phyloP scores from a whole-genome alignment of 2,888 invertebrate species.

The Leucoptera coffeella region DNA sequence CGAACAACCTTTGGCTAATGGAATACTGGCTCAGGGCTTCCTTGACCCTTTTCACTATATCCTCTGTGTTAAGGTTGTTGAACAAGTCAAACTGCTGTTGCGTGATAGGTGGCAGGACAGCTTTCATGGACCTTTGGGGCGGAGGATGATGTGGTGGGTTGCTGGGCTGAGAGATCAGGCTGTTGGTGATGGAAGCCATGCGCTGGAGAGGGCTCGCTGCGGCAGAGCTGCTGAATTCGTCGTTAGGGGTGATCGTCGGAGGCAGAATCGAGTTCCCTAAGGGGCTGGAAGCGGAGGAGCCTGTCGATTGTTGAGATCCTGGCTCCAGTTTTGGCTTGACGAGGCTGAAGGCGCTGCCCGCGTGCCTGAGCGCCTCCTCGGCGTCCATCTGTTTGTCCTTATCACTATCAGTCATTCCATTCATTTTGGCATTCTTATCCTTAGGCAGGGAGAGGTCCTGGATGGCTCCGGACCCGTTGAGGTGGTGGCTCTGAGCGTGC shows the following conservation, averaged over 20 bases:
- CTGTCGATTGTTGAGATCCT: constrained; percentile 62
- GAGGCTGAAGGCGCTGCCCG: constrained; percentile 80
- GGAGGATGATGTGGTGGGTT: constrained; percentile 79
- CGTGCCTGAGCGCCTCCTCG: constrained; percentile 69
- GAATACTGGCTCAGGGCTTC: constrained; percentile 93
- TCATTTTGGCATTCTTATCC: constrained; percentile 59
- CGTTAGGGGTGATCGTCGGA: constrained; percentile 74
- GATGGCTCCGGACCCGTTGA: constrained; percentile 62
- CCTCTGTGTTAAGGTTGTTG: constrained; percentile 96
- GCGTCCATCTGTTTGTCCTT: constrained; percentile 57
- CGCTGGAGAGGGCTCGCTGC: constrained; percentile 92
- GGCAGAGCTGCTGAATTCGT: constrained; percentile 72
- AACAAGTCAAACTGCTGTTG: constrained; percentile 98
- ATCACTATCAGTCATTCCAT: constrained; percentile 61
- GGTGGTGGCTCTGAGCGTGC: constrained; percentile 40
- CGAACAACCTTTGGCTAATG: constrained; percentile 96
- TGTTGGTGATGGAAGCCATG: constrained; percentile 98
- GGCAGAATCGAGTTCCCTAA: constrained; percentile 81
- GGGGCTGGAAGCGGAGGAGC: constrained; percentile 78
- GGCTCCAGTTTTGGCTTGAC: constrained; percentile 81
- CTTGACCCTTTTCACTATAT: constrained; percentile 93
- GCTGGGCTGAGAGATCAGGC: constrained; percentile 85
- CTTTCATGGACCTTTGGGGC: constrained; percentile 86
- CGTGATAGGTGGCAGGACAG: constrained; percentile 94
- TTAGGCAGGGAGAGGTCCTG: constrained; percentile 85